These are phyloP conservation scores for Patiria miniata DNA, from an alignment of 35 echinoderm and acorn worm genomes.

Conservation along the genomic window DNA sequence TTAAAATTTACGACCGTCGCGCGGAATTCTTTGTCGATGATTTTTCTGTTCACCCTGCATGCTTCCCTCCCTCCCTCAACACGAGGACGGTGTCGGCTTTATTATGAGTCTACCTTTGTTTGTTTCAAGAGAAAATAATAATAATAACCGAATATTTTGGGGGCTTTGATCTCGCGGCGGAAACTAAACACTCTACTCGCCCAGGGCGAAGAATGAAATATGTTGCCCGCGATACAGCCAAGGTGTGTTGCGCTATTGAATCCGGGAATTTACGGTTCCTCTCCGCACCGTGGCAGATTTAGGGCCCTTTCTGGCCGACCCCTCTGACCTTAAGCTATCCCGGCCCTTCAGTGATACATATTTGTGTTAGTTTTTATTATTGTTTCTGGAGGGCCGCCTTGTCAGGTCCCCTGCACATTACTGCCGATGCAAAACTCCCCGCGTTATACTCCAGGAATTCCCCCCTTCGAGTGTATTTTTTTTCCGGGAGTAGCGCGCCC, in stretches of 20 bases:
- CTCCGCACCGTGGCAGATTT: background rate
- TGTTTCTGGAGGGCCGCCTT: background rate
- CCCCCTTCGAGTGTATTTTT: background rate
- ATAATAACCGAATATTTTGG: constrained; percentile 4
- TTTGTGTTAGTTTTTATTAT: constrained; percentile 27
- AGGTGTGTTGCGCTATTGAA: background rate
- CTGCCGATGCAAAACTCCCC: background rate
- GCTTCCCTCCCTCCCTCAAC: no score
- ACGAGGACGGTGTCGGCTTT: background rate
- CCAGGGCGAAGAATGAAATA: constrained; percentile 24
- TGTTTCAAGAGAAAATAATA: constrained; percentile 29
- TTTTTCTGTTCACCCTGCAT: background rate
- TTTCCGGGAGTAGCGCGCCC: background rate
- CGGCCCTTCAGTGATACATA: constrained; percentile 6
- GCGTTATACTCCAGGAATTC: background rate
- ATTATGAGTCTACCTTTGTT: background rate
- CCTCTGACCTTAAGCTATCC: background rate
- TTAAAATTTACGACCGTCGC: background rate
- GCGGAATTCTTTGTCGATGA: background rate
- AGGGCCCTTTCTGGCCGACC: background rate
- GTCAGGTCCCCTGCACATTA: no score
- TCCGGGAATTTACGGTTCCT: background rate
- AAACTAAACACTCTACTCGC: constrained; percentile 9
- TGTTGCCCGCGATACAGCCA: background rate
- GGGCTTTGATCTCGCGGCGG: constrained; percentile 12